A percentile compares a stretch with the other conserved stretches of the same genome.
Evolutionary conservation across 2,888 invertebrate species (phyloP).

Genomic region (Eulithis prunata): DNA sequence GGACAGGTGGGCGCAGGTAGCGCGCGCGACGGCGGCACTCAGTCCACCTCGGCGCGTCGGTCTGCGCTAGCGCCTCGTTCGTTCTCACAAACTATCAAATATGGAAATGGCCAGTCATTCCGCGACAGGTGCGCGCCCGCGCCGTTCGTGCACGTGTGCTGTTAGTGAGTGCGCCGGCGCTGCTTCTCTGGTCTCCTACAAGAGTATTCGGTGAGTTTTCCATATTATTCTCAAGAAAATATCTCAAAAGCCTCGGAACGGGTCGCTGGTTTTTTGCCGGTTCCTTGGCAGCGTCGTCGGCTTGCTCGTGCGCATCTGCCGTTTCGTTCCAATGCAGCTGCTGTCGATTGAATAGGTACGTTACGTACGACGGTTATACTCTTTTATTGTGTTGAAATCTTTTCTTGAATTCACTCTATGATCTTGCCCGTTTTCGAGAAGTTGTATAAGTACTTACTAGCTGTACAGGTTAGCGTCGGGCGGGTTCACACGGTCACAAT

Average conservation of each 20-base stretch:
- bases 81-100: conserved; percentile 66
- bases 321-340: conserved; percentile 77
- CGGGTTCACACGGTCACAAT: conserved; percentile 68
- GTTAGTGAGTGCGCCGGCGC: conserved; percentile 80
- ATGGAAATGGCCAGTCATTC: conserved; percentile 80
- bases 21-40: conserved; percentile 74
- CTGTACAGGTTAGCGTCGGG: conserved; percentile 30
- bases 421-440: conserved; percentile 45
- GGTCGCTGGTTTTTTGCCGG: conserved; percentile 62
- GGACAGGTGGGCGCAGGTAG: conserved; percentile 82
- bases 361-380: conserved; percentile 59
- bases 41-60: conserved; percentile 75
- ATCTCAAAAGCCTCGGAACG: conserved; percentile 52
- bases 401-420: conserved; percentile 62
- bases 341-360: conserved; percentile 69
- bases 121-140: conserved; percentile 82
- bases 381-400: conserved; percentile 57
- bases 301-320: conserved; percentile 76
- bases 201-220: conserved; percentile 66
- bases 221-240: conserved; percentile 52
- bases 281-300: conserved; percentile 60
- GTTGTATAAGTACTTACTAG: background rate
- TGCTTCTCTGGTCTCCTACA: conserved; percentile 55
- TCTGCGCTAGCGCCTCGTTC: conserved; percentile 77
- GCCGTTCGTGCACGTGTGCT: conserved; percentile 82